Evolutionary conservation across 2,113 vertebrate genomes (phyloP).

Genomic region (Menura novaehollandiae): DNA sequence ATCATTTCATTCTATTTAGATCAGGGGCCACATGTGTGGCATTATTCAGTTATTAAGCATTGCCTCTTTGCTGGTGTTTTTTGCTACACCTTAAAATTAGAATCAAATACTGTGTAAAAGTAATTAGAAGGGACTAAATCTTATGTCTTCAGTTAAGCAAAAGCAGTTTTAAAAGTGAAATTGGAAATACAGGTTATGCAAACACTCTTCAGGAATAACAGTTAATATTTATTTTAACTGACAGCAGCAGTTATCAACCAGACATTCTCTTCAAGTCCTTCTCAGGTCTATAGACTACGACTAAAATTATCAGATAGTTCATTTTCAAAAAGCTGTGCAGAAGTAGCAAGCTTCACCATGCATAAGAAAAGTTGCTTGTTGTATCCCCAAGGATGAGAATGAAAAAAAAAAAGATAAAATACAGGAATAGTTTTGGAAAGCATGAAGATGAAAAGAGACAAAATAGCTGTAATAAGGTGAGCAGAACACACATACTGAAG

Average conservation of each 20-base stretch:
- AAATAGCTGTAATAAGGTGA: background rate
- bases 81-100: background rate
- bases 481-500: background rate
- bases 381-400: background rate
- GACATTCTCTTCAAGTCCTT: background rate
- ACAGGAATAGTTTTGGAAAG: background rate
- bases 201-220: background rate
- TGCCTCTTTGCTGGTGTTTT: background rate
- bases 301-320: background rate
- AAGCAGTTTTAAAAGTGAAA: background rate
- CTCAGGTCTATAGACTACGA: background rate
- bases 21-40: background rate
- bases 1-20: background rate
- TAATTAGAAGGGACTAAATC: background rate
- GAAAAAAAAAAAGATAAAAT: background rate
- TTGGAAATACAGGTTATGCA: background rate
- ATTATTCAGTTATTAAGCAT: background rate
- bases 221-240: background rate
- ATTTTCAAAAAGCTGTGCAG: background rate
- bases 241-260: background rate
- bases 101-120: background rate
- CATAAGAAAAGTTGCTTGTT: background rate
- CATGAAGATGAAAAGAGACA: background rate
- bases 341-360: background rate
- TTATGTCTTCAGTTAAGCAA: background rate